Evolutionary conservation across 1,140 invertebrate genomes (phyloP).

Genomic region (Magallana ariakensis): DNA sequence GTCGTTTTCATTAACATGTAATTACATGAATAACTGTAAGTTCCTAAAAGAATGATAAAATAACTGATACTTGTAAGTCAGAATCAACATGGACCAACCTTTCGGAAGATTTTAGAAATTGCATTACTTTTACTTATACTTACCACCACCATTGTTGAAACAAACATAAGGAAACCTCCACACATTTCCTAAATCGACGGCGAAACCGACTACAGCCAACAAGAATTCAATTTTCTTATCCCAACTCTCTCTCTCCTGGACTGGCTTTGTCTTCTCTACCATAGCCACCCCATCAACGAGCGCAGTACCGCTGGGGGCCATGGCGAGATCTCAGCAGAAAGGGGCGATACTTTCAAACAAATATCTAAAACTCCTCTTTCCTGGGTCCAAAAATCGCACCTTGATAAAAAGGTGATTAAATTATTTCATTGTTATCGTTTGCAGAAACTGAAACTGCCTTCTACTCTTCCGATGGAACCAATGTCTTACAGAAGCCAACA

Average conservation of each 20-base stretch:
- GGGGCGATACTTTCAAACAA: not conserved
- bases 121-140: conserved; percentile 23
- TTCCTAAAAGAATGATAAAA: too few relatives aligned
- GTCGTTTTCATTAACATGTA: too few relatives aligned
- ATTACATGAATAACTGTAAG: too few relatives aligned
- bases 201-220: conserved; percentile 91
- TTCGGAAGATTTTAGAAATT: too few relatives aligned
- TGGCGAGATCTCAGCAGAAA: not conserved
- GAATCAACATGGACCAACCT: too few relatives aligned
- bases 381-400: not conserved
- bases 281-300: conserved; percentile 68
- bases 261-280: conserved; percentile 66
- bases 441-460: not conserved
- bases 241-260: conserved; percentile 73
- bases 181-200: conserved; percentile 91
- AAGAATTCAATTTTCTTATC: conserved; percentile 94
- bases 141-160: conserved; percentile 77
- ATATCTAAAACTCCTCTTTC: not conserved
- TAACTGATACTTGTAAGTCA: too few relatives aligned
- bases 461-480: not conserved
- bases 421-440: not conserved
- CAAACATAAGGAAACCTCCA: conserved; percentile 85
- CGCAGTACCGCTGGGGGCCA: conserved; percentile 44
- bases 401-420: not conserved
- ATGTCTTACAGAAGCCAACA: too few relatives aligned